A percentile compares a stretch with the other conserved stretches of the same genome.
Evolutionary conservation across 2,113 vertebrate species (phyloP).

Genomic region (Lepus europaeus): DNA sequence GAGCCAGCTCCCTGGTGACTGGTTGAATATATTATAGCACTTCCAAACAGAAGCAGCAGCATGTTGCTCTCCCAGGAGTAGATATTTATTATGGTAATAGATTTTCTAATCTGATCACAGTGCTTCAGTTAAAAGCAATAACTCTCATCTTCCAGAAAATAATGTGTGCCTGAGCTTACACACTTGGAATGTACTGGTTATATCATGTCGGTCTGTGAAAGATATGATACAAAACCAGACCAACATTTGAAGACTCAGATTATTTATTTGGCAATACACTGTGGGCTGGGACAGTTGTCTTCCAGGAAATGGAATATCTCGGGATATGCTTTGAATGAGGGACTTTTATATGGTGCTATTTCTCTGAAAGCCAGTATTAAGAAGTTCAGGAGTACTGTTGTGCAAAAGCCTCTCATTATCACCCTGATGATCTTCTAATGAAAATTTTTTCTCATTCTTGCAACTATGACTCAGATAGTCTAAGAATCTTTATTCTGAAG

Average conservation of each 20-base stretch:
- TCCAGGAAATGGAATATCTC: background rate
- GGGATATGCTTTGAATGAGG: background rate
- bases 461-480: slow-evolving; percentile 8
- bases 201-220: background rate
- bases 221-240: background rate
- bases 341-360: background rate
- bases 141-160: background rate
- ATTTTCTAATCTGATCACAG: background rate
- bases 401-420: background rate
- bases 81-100: background rate
- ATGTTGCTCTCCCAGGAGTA: background rate
- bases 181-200: background rate
- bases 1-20: background rate
- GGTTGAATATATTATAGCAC: background rate
- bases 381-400: background rate
- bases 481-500: background rate
- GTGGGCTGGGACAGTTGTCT: background rate
- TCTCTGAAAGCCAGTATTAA: background rate
- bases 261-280: background rate
- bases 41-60: background rate
- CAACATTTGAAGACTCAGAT: background rate
- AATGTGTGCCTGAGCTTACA: background rate
- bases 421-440: background rate
- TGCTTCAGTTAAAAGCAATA: background rate
- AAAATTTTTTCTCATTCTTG: slow-evolving; percentile 11